A percentile compares a stretch with the other conserved stretches of the same genome.
Evolutionary conservation across 2,113 vertebrate species (phyloP).

Genomic region (Syngnathus floridae): DNA sequence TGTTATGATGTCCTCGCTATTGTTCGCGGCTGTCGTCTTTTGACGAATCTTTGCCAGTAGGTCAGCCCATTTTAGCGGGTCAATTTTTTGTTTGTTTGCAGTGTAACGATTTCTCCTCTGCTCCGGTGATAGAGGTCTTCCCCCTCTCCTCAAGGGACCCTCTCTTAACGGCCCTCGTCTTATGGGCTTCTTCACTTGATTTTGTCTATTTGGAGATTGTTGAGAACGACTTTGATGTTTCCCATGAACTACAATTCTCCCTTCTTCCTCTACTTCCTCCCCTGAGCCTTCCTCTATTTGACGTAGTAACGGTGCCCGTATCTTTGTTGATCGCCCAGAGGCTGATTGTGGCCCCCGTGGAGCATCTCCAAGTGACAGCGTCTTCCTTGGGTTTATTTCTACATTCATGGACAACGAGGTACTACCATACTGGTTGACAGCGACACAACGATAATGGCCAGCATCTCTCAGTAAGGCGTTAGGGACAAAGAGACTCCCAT

Average conservation of each 20-base stretch:
- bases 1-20: conserved; percentile 31
- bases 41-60: conserved; percentile 86
- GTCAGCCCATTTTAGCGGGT: conserved; percentile 85
- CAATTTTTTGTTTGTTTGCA: conserved; percentile 78
- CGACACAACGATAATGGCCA: conserved; percentile 84
- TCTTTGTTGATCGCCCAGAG: conserved; percentile 57
- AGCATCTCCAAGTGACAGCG: conserved; percentile 49
- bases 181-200: conserved; percentile 23
- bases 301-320: conserved; percentile 52
- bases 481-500: conserved; percentile 77
- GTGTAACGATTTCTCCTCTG: conserved; percentile 73
- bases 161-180: conserved; percentile 38
- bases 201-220: conserved; percentile 18
- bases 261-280: conserved; percentile 56
- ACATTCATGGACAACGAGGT: conserved; percentile 73
- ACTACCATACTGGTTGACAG: conserved; percentile 77
- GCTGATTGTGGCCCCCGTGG: conserved; percentile 69
- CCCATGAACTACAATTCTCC: conserved; percentile 16
- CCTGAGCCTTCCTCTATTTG: conserved; percentile 79
- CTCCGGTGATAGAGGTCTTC: conserved; percentile 37
- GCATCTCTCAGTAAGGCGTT: conserved; percentile 64
- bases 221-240: conserved; percentile 12
- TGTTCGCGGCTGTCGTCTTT: conserved; percentile 59
- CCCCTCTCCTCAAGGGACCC: conserved; percentile 29
- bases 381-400: conserved; percentile 62